phyloP scores from a whole-genome alignment of 2,113 vertebrate species.

The Dromaius novaehollandiae region DNA sequence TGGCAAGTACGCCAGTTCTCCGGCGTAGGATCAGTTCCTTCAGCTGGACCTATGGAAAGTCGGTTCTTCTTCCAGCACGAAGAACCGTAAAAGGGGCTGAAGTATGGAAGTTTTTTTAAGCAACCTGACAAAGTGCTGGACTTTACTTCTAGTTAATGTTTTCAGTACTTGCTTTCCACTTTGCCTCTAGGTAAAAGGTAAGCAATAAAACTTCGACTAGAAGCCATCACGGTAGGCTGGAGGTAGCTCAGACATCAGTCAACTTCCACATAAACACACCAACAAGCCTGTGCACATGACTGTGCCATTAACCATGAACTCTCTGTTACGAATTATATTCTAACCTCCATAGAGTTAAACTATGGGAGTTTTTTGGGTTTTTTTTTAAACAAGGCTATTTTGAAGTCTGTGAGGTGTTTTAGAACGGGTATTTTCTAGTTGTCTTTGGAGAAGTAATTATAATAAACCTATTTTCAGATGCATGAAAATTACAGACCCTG shows the following conservation, averaged over 20 bases:
- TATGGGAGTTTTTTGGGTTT: background rate
- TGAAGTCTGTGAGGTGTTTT: background rate
- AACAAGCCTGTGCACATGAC: background rate
- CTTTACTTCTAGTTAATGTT: background rate
- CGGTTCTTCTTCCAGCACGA: background rate
- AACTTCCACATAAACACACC: background rate
- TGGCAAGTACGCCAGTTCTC: background rate
- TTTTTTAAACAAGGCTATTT: background rate
- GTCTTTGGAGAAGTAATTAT: background rate
- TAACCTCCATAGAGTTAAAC: background rate
- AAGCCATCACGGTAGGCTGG: background rate
- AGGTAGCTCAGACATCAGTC: background rate
- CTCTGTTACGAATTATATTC: background rate
- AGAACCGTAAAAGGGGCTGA: background rate
- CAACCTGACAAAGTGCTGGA: background rate
- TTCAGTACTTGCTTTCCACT: background rate
- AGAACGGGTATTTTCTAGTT: background rate
- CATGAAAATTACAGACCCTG: background rate
- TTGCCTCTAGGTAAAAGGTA: background rate
- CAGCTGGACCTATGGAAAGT: background rate
- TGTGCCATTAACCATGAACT: background rate
- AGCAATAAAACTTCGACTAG: background rate
- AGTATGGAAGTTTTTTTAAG: background rate
- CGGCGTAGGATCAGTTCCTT: background rate
- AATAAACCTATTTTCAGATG: background rate